These are phyloP conservation scores for Heliconius charithonia DNA, from an alignment of 2,888 invertebrate species.

Conservation along the genomic window DNA sequence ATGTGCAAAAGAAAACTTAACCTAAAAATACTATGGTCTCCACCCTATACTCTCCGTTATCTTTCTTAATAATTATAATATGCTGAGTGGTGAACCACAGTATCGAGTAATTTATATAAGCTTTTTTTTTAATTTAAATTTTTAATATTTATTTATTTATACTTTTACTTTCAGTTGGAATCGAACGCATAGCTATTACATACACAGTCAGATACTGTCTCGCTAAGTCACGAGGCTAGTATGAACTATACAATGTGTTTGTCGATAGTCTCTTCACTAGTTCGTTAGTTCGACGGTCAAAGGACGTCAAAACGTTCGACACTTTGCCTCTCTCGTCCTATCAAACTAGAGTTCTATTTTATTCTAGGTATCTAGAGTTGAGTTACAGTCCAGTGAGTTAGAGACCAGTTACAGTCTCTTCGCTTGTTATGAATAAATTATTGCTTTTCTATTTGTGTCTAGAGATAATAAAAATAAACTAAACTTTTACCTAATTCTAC, in stretches of 20 bases:
- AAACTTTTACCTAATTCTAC: not conserved
- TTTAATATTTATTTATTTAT: no score
- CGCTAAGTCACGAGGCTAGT: not conserved
- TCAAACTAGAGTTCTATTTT: no score
- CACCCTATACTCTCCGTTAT: not conserved
- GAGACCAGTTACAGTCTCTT: not conserved
- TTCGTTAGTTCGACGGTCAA: not conserved
- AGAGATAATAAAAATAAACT: not conserved
- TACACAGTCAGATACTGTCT: no score
- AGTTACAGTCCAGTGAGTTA: no score
- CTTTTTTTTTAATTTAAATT: no score
- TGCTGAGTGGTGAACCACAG: not conserved
- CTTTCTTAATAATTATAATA: not conserved
- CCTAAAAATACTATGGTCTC: not conserved
- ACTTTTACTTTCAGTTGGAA: not conserved
- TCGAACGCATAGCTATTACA: not conserved
- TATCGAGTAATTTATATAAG: not conserved
- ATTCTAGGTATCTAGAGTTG: no score
- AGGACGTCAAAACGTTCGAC: not conserved
- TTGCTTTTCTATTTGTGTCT: not conserved
- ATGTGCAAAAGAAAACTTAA: not conserved
- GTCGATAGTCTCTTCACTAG: not conserved
- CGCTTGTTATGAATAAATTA: not conserved
- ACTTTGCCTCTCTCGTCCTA: not conserved
- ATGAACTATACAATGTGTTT: not conserved